Percentiles rank a stretch among this genome's conserved stretches.
Conservation (phyloP, 2,113 vertebrate species). For the Calonectris borealis region DNA sequence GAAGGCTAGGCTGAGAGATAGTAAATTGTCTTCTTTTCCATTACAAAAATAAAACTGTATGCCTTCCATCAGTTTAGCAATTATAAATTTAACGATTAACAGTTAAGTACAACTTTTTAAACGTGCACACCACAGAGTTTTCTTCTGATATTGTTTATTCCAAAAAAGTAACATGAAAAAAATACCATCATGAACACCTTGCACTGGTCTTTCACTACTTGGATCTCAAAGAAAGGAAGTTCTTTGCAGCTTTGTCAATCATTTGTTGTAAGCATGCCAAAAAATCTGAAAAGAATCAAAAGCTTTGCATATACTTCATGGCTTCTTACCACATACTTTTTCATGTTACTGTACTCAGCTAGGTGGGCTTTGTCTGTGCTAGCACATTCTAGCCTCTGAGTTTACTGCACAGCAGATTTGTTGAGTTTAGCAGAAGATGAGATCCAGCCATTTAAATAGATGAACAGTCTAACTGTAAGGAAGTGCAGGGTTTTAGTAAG, state of each 20-base stretch:
- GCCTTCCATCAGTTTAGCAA: not conserved
- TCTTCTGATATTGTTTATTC: not conserved
- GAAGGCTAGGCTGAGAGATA: not conserved
- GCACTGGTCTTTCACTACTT: not conserved
- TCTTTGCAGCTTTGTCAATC: not conserved
- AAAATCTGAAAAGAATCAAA: not conserved
- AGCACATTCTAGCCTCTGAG: not conserved
- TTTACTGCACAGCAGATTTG: not conserved
- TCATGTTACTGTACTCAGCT: not conserved
- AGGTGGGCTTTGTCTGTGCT: not conserved
- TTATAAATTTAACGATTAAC: not conserved
- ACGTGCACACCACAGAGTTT: not conserved
- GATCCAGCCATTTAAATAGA: not conserved
- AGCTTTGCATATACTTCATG: not conserved
- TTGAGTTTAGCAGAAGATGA: not conserved
- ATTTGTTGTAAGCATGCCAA: not conserved
- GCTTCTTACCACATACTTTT: not conserved
- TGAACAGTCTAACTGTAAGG: not conserved
- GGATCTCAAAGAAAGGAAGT: not conserved
- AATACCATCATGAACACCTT: not conserved
- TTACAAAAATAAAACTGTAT: not conserved
- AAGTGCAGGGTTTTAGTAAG: not conserved
- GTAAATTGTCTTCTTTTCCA: not conserved
- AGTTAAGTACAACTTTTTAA: not conserved
- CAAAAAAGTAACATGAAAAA: not conserved